Percentiles rank a stretch among this genome's conserved stretches.
phyloP scores from a whole-genome alignment of 2,113 vertebrate genomes.

The Struthidea cinerea region DNA sequence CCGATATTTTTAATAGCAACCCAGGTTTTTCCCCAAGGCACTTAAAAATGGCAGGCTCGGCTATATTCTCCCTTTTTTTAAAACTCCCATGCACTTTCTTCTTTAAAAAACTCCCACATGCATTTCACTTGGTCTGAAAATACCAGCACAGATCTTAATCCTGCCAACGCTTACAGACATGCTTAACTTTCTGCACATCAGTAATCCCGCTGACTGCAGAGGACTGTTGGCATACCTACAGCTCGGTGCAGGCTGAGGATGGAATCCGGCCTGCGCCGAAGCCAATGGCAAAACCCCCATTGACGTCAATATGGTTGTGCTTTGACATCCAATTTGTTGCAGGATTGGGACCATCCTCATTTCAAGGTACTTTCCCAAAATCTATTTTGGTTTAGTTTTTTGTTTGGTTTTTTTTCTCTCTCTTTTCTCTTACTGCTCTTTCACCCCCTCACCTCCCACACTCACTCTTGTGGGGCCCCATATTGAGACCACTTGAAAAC shows the following conservation, averaged over 20 bases:
- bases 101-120: conserved; percentile 60
- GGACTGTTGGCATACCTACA: not conserved
- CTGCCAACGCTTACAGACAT: conserved; percentile 52
- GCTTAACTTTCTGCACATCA: conserved; percentile 48
- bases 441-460: conserved; percentile 33
- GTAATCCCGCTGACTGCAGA: not conserved
- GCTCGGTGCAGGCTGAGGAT: not conserved
- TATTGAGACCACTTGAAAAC: conserved; percentile 42
- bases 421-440: not conserved
- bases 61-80: conserved; percentile 9
- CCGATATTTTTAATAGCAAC: conserved; percentile 54
- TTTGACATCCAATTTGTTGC: not conserved
- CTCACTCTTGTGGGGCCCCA: not conserved
- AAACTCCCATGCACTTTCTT: conserved; percentile 52
- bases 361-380: conserved; percentile 35
- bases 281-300: not conserved
- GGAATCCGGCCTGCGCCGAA: not conserved
- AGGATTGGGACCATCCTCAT: conserved; percentile 26
- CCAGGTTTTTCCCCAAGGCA: conserved; percentile 54
- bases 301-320: not conserved
- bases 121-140: conserved; percentile 63
- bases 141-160: conserved; percentile 50
- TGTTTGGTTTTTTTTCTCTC: not conserved
- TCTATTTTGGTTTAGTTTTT: not conserved
- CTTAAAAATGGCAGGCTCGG: conserved; percentile 34